These are phyloP conservation scores for Salvelinus alpinus DNA, from an alignment of 2,113 vertebrate genomes.

Conservation along the genomic window DNA sequence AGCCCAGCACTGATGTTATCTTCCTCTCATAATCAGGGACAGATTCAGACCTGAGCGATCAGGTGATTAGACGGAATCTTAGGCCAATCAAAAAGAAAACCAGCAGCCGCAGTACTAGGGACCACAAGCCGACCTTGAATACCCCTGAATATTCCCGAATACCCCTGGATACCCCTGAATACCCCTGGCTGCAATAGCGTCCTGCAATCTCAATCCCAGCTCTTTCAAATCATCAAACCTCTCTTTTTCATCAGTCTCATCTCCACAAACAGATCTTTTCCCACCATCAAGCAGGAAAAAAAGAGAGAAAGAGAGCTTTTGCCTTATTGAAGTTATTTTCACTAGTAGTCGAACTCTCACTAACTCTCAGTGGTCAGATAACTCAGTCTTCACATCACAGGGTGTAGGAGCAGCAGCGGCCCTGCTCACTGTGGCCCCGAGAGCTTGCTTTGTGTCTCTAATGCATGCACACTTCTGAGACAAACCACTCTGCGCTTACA, in stretches of 20 bases:
- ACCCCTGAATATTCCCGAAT: too few species aligned
- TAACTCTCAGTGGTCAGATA: background rate
- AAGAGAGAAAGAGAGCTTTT: background rate
- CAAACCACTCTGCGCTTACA: constrained; percentile 18
- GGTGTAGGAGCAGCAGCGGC: background rate
- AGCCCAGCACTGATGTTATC: too few species aligned
- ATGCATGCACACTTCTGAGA: constrained; percentile 17
- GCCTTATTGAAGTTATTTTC: background rate
- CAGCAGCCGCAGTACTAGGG: too few species aligned
- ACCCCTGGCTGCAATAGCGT: too few species aligned
- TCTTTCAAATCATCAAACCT: background rate
- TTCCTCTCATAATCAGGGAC: too few species aligned
- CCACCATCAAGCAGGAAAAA: background rate
- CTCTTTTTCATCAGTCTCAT: background rate
- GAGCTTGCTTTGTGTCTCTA: constrained; percentile 17
- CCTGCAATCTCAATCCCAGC: too few species aligned
- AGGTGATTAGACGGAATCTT: too few species aligned
- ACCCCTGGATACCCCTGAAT: too few species aligned
- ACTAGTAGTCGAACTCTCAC: background rate
- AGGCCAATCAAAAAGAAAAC: too few species aligned
- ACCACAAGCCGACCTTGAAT: too few species aligned
- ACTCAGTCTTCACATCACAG: background rate
- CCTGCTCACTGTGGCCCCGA: background rate
- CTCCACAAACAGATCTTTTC: background rate
- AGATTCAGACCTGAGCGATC: too few species aligned